Evolutionary conservation across 2,888 invertebrate species (phyloP), one percentile per base, ranked within the genome.

Genomic region (Priocnemis perturbator): DNA sequence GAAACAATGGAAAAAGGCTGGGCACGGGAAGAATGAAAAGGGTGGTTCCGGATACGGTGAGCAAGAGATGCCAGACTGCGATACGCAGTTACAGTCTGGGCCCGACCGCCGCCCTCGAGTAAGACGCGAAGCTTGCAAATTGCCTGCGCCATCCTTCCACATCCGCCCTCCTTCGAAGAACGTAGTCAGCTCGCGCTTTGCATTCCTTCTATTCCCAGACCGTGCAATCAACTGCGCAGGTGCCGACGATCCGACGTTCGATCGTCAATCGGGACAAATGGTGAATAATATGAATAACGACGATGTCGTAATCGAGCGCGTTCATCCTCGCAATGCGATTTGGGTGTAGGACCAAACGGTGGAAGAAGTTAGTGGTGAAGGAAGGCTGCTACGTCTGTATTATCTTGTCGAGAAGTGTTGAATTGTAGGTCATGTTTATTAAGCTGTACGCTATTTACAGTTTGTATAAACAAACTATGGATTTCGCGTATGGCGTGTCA

Each of bases 121-220:
- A 65, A 74, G 72, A 74, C 55, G 72, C 61, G 64, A 79, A 69
- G 56, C 69, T 79, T 76, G 78, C 76, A 79, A 79, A 78, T 78
- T 76, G 79, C 77, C 63, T 73, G 57, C 56, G 23, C 59, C 57
- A 56, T 55, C 21, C 68, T 44, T 37, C 47, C 63, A 11, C 67
- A 64, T 67, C 60, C 57, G 66, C 63, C 67, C 52, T 63, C 64
- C 63, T 58, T 71, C 73, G 62, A 58, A 60, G 65, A 9, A 37
- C 11, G 37, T 1, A 37, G 69, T 59, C 57, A 21, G 44, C 7
- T 68, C 60, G 26, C 23, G 20, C 21, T 37, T 23, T 17, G 20
- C n/a, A 48, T 48, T 61, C 47, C 50, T 37, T 47, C 59, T 50
- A 52, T 55, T 47, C 50, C 14, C 20, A 20, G 23, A 61, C 47